Conservation (phyloP, 2,888 invertebrate species). For the Stramonita haemastoma region DNA sequence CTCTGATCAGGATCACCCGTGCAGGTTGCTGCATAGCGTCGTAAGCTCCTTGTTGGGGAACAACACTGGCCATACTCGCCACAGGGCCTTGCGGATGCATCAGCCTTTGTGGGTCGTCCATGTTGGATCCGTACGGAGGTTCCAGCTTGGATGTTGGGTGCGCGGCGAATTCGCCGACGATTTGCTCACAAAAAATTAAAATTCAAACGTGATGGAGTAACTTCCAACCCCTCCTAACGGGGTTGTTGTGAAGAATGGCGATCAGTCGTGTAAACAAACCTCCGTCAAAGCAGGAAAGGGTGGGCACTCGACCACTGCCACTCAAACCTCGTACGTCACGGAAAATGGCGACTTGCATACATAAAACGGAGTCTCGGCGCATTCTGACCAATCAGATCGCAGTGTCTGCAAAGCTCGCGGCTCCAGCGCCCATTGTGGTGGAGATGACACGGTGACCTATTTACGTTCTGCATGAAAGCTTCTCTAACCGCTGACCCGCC, state of each 20-base stretch:
- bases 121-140: constrained; percentile 51
- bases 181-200: constrained; percentile 29
- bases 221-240: constrained; percentile 22
- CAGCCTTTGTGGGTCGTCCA: constrained; percentile 72
- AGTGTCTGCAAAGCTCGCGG: constrained; percentile 29
- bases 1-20: constrained; percentile 68
- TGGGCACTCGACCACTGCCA: constrained; percentile 50
- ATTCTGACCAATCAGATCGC: constrained; percentile 50
- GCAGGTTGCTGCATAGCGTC: constrained; percentile 54
- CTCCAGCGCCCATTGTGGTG: constrained; percentile 48
- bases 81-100: constrained; percentile 62
- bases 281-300: constrained; percentile 45
- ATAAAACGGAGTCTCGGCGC: constrained; percentile 49
- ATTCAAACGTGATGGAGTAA: neutral
- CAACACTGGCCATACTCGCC: constrained; percentile 49
- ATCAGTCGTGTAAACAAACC: constrained; percentile 43
- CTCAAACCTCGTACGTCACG: constrained; percentile 49
- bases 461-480: constrained; percentile 30
- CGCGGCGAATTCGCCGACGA: constrained; percentile 35
- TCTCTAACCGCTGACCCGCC: constrained; percentile 30
- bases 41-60: constrained; percentile 55
- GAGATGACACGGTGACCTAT: constrained; percentile 51
- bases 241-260: constrained; percentile 27
- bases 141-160: constrained; percentile 42
- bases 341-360: constrained; percentile 57